Conservation (phyloP, 2,113 vertebrate genomes). For the Saguinus imperator region DNA sequence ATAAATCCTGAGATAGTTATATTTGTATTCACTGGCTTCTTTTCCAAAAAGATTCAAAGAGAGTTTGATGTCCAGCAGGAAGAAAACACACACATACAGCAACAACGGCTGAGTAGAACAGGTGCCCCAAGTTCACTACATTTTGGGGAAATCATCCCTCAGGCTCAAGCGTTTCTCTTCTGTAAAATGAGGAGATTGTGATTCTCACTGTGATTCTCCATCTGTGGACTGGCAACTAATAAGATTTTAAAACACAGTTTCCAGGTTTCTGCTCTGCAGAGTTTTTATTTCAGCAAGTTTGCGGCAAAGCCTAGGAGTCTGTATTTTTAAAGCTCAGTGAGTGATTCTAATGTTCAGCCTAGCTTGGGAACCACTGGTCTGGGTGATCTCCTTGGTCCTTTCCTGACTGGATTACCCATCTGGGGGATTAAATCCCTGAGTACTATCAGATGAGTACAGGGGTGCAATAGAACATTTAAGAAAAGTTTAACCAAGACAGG, state of each 20-base stretch:
- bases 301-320: neutral
- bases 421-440: neutral
- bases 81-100: neutral
- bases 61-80: neutral
- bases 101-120: neutral
- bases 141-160: neutral
- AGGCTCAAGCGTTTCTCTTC: neutral
- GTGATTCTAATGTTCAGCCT: neutral
- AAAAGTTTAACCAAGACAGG: neutral
- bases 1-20: neutral
- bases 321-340: neutral
- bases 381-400: neutral
- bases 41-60: neutral
- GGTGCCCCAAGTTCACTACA: fast-evolving
- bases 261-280: neutral
- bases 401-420: neutral
- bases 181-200: neutral
- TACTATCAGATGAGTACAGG: neutral
- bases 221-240: neutral
- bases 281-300: neutral
- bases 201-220: neutral
- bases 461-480: neutral
- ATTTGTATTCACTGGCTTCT: neutral
- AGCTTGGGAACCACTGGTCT: neutral
- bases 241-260: neutral